Base-by-base conservation (phyloP, 2,113 vertebrate genomes). In the Fulmarus glacialis region DNA sequence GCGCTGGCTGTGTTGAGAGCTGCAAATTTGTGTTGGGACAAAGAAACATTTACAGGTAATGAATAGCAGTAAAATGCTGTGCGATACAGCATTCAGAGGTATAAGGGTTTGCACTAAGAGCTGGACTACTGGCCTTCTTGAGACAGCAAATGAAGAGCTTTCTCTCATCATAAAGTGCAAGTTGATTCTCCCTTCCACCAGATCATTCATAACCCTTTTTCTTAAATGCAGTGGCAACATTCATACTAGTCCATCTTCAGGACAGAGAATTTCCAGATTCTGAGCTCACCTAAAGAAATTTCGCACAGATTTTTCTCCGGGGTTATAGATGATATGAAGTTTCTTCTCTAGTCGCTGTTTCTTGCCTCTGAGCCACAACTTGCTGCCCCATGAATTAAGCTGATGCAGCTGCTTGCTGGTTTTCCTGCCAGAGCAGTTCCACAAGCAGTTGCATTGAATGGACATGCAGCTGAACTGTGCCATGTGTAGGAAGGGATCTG, bases 1-100 rank as follows among this genome's bases (percentile, higher is more conserved):
- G 81, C n/a, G 30, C 60, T 96, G 83, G 93, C 94, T 95, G 89
- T 96, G 91, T 95, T 97, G 94, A 96, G 93, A 96, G 95, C 89
- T 97, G 97, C 91, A 96, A 89, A 89, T 97, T 91, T 89, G 71
- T 75, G 38, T 58, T 84, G 93, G 87, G 96, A 93, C 77, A 96
- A 95, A 95, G 93, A 94, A 85, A 87, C 32, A 87, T 94, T 96
- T 82, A 91, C 73, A 91, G 85, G 89, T 72, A 79, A 87, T 79
- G 92, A 97, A 94, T 96, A 91, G 91, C 81, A 87, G 48, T 68
- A 84, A 94, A 95, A 95, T 72, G 91, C 30, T 91, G 10, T 60
- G 50, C 83, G 45, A 53, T 42, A 58, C 5, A 80, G 66, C 53
- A 32, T 8, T 48, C 66, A 87, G 77, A 90, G 80, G 58, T 92